Base-by-base conservation (phyloP, 2,797 vertebrate species). In the Synaphobranchus kaupii region DNA sequence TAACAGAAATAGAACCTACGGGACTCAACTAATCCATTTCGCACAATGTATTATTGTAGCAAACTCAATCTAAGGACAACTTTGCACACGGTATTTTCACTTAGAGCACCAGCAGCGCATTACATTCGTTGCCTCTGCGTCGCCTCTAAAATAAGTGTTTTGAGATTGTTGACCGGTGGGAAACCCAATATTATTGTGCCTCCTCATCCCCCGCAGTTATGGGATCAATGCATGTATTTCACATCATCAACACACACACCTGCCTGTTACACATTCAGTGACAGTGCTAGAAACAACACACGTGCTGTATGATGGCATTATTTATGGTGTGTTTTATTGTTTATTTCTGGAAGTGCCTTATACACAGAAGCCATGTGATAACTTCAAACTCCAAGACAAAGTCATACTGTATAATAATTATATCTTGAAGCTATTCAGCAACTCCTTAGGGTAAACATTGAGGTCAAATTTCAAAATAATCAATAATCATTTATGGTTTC, bases 261-360 rank as follows among this genome's bases (percentile, higher is more conserved):
- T 48, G n/a, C 12, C 25, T 39, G 0, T 73, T 73, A 82, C 47
- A 81, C 44, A 47, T 20, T 4, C 22, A 58, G 52, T 84, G 56
- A 56, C 1, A 84, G 39, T n/a, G 15, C 7, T 17, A 58, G 0
- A n/a, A 4, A 52, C 50, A 22, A 52, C 80, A n/a, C 22, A 31
- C 34, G 20, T 25, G 15, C 20, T 8, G 13, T 12, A 1, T 1
- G 12, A 20, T 68, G 25, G n/a, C 13, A 31, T 34, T 54, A 56
- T 58, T 83, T 13, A 56, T 56, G 22, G n/a, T 48, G 13, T 73
- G 63, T 31, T 87, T 87, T 87, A 87, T 87, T 87, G 82, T 68
- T 87, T 47, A 20, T 84, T 71, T 28, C 47, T 50, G 78, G 47
- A 81, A 50, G n/a, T 50, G 78, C 47, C 15, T n/a, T 50, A 8